Evolutionary conservation across 2,888 invertebrate species (phyloP).

Genomic region (Hanleya hanleyi): DNA sequence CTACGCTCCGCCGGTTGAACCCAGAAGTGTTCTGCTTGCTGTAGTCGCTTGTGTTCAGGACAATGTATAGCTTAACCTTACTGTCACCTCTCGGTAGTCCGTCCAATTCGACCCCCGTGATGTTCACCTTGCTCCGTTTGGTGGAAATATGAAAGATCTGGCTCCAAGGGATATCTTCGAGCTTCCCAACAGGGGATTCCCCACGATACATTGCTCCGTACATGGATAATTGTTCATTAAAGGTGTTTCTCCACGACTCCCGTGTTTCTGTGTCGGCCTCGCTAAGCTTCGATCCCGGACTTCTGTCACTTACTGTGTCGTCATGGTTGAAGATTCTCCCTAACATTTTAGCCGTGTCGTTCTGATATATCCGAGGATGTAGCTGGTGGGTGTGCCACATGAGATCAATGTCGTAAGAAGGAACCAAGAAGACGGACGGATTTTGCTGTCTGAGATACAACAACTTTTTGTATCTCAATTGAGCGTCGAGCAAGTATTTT

Average conservation of each 20-base stretch:
- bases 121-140: conserved; percentile 14
- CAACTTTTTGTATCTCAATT: conserved; percentile 68
- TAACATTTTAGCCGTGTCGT: conserved; percentile 44
- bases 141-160: conserved; percentile 43
- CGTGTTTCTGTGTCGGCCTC: conserved; percentile 69
- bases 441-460: conserved; percentile 70
- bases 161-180: conserved; percentile 61
- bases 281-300: conserved; percentile 66
- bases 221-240: conserved; percentile 67
- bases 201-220: conserved; percentile 72
- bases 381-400: conserved; percentile 74
- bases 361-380: conserved; percentile 44
- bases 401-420: conserved; percentile 74
- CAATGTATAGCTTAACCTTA: neutral
- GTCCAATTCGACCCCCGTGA: neutral
- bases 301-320: conserved; percentile 70
- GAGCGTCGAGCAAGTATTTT: conserved; percentile 68
- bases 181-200: conserved; percentile 67
- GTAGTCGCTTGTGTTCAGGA: too few relatives aligned
- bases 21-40: too few relatives aligned
- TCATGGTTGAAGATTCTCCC: conserved; percentile 72
- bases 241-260: conserved; percentile 69
- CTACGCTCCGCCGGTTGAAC: too few relatives aligned
- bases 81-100: neutral
- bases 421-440: conserved; percentile 71